Evolutionary conservation across 2,797 vertebrate species (phyloP), one percentile per base, ranked within the genome.

Genomic region (Xerus rutilus): DNA sequence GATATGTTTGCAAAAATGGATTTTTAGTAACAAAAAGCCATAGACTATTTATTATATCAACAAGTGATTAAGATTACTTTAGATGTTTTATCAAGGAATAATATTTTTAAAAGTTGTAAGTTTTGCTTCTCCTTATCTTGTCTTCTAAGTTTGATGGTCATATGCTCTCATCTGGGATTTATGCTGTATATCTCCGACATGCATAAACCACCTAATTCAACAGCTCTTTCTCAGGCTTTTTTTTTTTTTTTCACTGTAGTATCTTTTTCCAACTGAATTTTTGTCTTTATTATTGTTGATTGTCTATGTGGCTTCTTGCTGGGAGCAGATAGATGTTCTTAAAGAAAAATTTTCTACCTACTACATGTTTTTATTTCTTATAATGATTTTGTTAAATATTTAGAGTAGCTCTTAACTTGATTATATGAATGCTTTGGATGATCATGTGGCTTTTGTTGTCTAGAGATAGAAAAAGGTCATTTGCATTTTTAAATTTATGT

Each of bases 351-450:
- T 90, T 83, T 91, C 25, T 94, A 54, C 43, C 91, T 91, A 69
- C 73, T 86, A 32, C 3, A 39, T 91, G 39, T 88, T 73, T 76
- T 7, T 74, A 77, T 76, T 93, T 86, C 81, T 84, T 73, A 47
- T 92, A 86, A 72, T 89, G 69, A n/a, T 72, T 85, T 89, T 92
- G 28, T 93, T 92, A 88, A 96, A 72, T 93, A 73, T 96, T 97
- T 96, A 78, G 30, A 93, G 62, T 77, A 59, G 43, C 73, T 89
- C 94, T 95, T 92, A 94, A 47, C 64, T 81, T 97, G 59, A 83
- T 91, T 94, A 54, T 32, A 76, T 9, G 8, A 88, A 62, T 89
- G 30, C 39, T 94, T 93, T 94, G 32, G 30, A 64, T 69, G 69
- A 76, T 78, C 67, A 59, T 39, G 30, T 92, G 59, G 18, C 54